Base-by-base conservation (phyloP, 2,113 vertebrate species). In the Chrysochloris asiatica region DNA sequence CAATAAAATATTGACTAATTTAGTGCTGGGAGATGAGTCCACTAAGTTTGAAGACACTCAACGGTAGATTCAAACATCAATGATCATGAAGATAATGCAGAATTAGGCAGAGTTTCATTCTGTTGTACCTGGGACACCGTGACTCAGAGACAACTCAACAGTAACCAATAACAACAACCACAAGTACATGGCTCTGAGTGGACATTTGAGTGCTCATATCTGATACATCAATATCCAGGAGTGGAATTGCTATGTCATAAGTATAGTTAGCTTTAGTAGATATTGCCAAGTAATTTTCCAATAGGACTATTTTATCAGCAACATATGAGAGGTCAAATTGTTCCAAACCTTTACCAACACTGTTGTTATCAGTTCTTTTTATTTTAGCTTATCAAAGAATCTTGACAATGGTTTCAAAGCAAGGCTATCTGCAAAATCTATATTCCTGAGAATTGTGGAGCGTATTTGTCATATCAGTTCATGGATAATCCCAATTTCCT, bases 341-440 rank as follows among this genome's bases (percentile, higher is more conserved):
- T 54, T 50, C 69, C 36, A 47, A 7, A 45, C 16, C 24, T 78
- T 90, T 90, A 50, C 21, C 38, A 79, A 47, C 6, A 14, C 54
- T 61, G 2, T 19, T 6, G 48, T 56, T 38, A 26, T 28, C 45
- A 56, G 10, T 47, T n/a, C 19, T 8, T n/a, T 89, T 79, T 89
- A 83, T 63, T 71, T 90, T 36, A 50, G 12, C 30, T 50, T 92
- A 73, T 82, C 83, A 47, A 38, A 79, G 59, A 93, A 52, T 81
- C 73, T 85, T 59, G 80, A 84, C 56, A 36, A 28, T 76, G 38
- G 13, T 43, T 75, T 82, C 83, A 85, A 47, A 92, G 52, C 41
- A 82, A 84, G 8, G 67, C 50, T 33, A 41, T 56, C 76, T 88
- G 26, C 54, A 50, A 80, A 92, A 84, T 30, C 79, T 50, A 67